Conservation (phyloP, 2,888 invertebrate species). For the Melieria omissa region DNA sequence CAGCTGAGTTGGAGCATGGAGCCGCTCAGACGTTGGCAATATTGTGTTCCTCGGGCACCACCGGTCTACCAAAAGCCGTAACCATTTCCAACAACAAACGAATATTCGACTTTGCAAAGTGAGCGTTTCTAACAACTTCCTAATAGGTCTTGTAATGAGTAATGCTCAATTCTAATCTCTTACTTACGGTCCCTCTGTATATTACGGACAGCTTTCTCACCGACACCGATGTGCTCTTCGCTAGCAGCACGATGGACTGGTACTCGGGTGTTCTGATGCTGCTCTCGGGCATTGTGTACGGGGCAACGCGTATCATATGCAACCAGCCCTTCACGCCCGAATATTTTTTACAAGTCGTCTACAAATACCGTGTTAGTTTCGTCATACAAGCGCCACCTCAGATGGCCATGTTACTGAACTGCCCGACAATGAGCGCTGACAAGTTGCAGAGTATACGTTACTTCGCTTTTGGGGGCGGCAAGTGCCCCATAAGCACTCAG, state of each 20-base stretch:
- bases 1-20: constrained; percentile 34
- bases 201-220: constrained; percentile 12
- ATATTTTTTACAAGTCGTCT: constrained; percentile 50
- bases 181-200: too few relatives aligned
- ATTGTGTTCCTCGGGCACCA: constrained; percentile 37
- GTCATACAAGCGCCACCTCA: constrained; percentile 50
- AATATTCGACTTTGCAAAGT: constrained; percentile 13
- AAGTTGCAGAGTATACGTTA: constrained; percentile 48
- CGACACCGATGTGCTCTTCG: constrained; percentile 10
- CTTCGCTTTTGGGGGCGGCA: constrained; percentile 53
- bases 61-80: constrained; percentile 36
- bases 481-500: constrained; percentile 46
- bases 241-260: constrained; percentile 36
- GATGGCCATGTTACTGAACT: constrained; percentile 48
- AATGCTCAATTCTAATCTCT: not conserved
- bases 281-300: constrained; percentile 22
- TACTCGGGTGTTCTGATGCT: constrained; percentile 22
- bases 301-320: constrained; percentile 37
- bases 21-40: constrained; percentile 36
- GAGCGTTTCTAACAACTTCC: too few relatives aligned
- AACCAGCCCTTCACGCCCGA: constrained; percentile 49
- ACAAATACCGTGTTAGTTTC: constrained; percentile 53
- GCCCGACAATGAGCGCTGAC: constrained; percentile 46
- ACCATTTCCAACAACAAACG: constrained; percentile 33
- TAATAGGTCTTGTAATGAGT: not conserved